These are phyloP conservation scores for Acleris cristana DNA, from an alignment of 2,888 invertebrate genomes.

Conservation along the genomic window DNA sequence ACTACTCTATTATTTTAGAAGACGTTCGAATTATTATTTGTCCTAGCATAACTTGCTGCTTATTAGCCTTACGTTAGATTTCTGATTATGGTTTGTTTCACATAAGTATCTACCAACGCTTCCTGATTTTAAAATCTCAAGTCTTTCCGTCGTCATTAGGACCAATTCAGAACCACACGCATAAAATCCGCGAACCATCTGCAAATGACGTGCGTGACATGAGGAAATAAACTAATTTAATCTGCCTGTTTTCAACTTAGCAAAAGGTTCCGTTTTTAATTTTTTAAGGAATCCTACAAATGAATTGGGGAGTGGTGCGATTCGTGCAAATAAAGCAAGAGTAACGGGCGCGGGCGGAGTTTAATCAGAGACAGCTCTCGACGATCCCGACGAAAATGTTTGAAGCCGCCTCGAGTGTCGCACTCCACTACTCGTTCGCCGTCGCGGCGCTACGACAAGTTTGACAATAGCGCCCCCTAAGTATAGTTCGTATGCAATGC, in stretches of 20 bases:
- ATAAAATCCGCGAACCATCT: background rate
- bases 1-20: background rate
- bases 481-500: background rate
- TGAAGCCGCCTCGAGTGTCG: conserved; percentile 56
- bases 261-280: conserved; percentile 8
- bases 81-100: no score
- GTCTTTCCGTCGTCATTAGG: background rate
- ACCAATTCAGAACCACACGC: background rate
- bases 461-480: conserved; percentile 12
- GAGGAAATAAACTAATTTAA: conserved; percentile 56
- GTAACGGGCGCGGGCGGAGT: conserved; percentile 51
- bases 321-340: conserved; percentile 37
- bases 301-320: conserved; percentile 20
- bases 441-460: conserved; percentile 24
- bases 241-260: conserved; percentile 2
- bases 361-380: conserved; percentile 71
- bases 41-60: no score
- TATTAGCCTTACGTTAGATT: no score
- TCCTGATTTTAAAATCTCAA: no score
- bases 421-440: conserved; percentile 28
- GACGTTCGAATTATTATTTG: no score
- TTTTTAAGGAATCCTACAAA: conserved; percentile 19
- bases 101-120: no score
- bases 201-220: conserved; percentile 33
- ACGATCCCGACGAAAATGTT: conserved; percentile 63